A percentile compares a stretch with the other conserved stretches of the same genome.
phyloP scores from a whole-genome alignment of 2,888 invertebrate genomes.

The Achlya flavicornis region DNA sequence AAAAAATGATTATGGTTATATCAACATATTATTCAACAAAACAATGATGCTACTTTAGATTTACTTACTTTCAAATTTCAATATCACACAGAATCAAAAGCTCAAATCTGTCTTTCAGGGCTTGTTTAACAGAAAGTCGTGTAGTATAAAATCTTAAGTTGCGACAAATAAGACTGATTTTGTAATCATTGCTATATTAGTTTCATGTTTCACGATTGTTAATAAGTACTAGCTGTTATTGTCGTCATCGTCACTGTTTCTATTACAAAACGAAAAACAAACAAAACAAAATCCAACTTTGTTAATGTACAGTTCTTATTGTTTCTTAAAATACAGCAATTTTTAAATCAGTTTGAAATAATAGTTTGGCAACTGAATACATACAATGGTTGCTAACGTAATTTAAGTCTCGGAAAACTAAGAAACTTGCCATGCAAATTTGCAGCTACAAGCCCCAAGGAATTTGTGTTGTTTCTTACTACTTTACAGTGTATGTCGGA shows the following conservation, averaged over 20 bases:
- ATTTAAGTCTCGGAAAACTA: conserved; percentile 1
- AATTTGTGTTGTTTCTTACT: conserved; percentile 3
- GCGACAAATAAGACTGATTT: not conserved
- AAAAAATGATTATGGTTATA: too few relatives aligned
- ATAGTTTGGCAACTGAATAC: not conserved
- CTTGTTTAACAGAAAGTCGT: too few relatives aligned
- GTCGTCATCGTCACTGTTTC: not conserved
- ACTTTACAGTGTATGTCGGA: not conserved
- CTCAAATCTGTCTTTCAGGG: too few relatives aligned
- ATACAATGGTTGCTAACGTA: conserved; percentile 4
- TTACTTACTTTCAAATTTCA: too few relatives aligned
- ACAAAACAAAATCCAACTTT: not conserved
- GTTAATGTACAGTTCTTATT: not conserved
- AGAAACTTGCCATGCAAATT: conserved; percentile 1
- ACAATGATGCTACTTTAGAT: too few relatives aligned
- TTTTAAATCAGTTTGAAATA: conserved; percentile 1
- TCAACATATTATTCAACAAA: too few relatives aligned
- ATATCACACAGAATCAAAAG: too few relatives aligned
- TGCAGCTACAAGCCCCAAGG: conserved; percentile 1
- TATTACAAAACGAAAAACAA: not conserved
- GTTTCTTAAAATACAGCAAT: not conserved
- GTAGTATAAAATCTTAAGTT: not conserved
- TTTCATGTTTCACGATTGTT: not conserved
- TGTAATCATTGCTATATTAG: not conserved
- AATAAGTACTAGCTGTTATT: not conserved